Evolutionary conservation across 2,888 invertebrate species (phyloP).

Genomic region (Apantesis nais): DNA sequence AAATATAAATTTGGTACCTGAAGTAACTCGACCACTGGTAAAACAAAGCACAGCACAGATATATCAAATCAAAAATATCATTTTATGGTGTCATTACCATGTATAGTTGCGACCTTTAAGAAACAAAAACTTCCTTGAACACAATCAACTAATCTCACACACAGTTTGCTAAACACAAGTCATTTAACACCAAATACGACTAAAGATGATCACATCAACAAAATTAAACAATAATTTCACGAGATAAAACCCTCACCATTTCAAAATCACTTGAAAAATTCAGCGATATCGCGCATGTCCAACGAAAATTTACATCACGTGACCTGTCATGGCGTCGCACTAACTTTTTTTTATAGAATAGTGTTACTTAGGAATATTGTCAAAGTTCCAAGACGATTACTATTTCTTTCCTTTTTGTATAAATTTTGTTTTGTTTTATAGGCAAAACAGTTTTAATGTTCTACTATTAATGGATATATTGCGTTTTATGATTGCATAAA

Average conservation of each 20-base stretch:
- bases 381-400: neutral
- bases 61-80: slow-evolving; percentile 66
- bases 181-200: slow-evolving; percentile 48
- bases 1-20: slow-evolving; percentile 36
- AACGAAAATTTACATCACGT: slow-evolving; percentile 85
- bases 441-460: neutral
- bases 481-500: neutral
- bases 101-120: slow-evolving; percentile 75
- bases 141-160: slow-evolving; percentile 57
- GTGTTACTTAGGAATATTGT: slow-evolving; percentile 27
- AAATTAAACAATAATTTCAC: slow-evolving; percentile 60
- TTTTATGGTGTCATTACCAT: slow-evolving; percentile 66
- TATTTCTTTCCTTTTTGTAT: neutral
- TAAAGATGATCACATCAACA: slow-evolving; percentile 48
- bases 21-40: slow-evolving; percentile 44
- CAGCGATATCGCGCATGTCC: slow-evolving; percentile 80
- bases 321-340: slow-evolving; percentile 84
- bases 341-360: slow-evolving; percentile 43
- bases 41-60: slow-evolving; percentile 62
- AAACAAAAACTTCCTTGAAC: slow-evolving; percentile 68
- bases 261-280: slow-evolving; percentile 79
- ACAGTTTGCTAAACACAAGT: slow-evolving; percentile 56
- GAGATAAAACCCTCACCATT: slow-evolving; percentile 70
- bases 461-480: neutral
- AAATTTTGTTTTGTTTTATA: neutral